Evolutionary conservation across 2,113 vertebrate genomes (phyloP).

Genomic region (Cynocephalus volans): DNA sequence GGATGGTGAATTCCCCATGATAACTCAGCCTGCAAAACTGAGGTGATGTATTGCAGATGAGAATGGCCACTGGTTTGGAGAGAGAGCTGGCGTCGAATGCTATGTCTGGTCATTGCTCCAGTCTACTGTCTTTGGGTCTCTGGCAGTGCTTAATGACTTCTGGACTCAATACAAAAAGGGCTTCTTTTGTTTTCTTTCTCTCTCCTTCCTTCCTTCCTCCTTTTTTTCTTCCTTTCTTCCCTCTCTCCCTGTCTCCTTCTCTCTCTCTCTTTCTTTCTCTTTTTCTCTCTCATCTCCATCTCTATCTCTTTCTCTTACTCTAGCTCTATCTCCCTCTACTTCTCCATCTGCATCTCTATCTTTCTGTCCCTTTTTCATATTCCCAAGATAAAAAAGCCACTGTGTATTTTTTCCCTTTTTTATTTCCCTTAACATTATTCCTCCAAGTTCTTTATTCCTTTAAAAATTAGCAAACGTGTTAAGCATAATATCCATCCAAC

Average conservation of each 20-base stretch:
- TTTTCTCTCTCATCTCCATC: background rate
- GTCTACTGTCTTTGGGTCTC: background rate
- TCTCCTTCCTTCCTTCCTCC: background rate
- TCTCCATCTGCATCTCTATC: background rate
- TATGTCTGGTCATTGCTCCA: background rate
- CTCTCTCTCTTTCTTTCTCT: background rate
- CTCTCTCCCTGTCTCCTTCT: no score
- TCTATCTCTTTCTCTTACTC: background rate
- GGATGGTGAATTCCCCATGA: accelerated
- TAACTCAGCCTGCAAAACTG: background rate
- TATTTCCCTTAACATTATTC: background rate
- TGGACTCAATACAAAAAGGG: background rate
- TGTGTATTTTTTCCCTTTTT: background rate
- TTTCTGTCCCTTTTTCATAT: no score
- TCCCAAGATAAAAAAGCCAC: background rate
- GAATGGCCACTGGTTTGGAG: accelerated
- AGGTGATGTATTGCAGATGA: background rate
- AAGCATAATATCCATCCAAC: background rate
- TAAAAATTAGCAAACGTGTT: no score
- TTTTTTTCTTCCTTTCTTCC: no score
- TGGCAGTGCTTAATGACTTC: background rate
- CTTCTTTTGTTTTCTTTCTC: background rate
- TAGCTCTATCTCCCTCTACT: no score
- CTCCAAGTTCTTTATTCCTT: background rate
- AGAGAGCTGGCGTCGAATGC: background rate